Evolutionary conservation across 2,797 vertebrate species (phyloP), one percentile per base, ranked within the genome.

Genomic region (Muscicapa striata): DNA sequence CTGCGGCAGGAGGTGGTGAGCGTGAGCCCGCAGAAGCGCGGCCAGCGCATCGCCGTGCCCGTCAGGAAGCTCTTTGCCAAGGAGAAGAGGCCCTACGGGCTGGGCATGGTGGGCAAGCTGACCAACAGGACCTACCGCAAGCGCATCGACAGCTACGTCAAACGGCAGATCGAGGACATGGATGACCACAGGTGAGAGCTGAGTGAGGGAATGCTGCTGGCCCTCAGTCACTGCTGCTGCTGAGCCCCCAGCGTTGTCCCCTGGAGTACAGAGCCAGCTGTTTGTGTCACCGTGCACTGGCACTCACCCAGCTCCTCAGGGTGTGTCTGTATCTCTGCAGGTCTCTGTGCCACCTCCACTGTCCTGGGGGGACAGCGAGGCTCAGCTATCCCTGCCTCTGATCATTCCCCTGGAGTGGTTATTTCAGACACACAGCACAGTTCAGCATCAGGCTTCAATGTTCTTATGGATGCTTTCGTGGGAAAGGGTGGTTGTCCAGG

Each of bases 151-250:
- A 99, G 99, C 97, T 99, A 98, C 0, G 98, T 99, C 89, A 99
- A 99, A 90, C 98, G 98, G 86, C 99, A 99, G 97, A 99, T 99
- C 3, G 99, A 99, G 95, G 99, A 99, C 97, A 99, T 99, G 99
- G 99, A 99, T 4, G 99, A 99, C 95, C 99, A 99, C 96, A 98
- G 99, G 99, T 99, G 91, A 72, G 83, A 48, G 66, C 72, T 0
- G 4, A 16, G 66, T 0, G 15, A 58, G 36, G 7, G 41, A 6
- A 2, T 51, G 79, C 32, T 68, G 27, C 46, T 69, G 29, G 36
- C n/a, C 34, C 26, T 49, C 7, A 2, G 52, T 20, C 19, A 5
- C 58, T 23, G 90, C 10, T 38, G 58, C 74, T 81, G 54, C 66
- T 75, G 11, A 58, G 51, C 11, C 12, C 17, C 27, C 5, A 9